Conservation (phyloP, 2,888 invertebrate genomes). For the Eupithecia subfuscata region DNA sequence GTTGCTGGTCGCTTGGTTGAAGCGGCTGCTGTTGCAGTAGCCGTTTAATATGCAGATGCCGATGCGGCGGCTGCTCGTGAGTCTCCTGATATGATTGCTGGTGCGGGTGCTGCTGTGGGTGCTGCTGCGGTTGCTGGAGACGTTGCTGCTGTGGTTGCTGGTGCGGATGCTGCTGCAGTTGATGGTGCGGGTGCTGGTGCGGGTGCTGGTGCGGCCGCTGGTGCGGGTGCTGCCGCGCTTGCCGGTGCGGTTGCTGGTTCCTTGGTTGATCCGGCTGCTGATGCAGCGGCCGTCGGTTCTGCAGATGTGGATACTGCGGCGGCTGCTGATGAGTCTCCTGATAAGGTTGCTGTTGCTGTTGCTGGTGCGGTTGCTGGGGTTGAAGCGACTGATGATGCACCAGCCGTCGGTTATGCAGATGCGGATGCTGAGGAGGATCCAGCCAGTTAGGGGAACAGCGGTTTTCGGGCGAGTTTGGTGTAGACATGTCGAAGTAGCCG, state of each 20-base stretch:
- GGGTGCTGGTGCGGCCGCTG: neutral
- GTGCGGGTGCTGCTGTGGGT: neutral
- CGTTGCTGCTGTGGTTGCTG: neutral
- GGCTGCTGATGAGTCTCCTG: too few species aligned
- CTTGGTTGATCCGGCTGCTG: too few species aligned
- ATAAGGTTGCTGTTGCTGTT: too few species aligned
- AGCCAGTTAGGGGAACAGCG: conserved; percentile 6
- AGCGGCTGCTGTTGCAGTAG: neutral
- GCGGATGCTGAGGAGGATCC: conserved; percentile 20
- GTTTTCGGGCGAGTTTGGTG: conserved; percentile 36
- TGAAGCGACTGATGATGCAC: too few species aligned
- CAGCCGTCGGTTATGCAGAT: neutral
- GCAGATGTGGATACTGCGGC: too few species aligned
- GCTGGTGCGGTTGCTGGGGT: neutral
- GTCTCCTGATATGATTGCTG: neutral
- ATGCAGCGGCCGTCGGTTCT: too few species aligned
- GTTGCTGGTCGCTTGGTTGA: neutral
- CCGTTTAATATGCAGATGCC: neutral
- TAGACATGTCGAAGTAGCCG: conserved; percentile 84
- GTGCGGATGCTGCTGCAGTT: neutral
- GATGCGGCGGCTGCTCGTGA: neutral
- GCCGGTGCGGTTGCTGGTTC: neutral
- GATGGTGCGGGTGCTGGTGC: neutral
- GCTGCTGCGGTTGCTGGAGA: neutral
- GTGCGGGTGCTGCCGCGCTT: neutral